A percentile compares a stretch with the other conserved stretches of the same genome.
These are phyloP conservation scores for Etheostoma cragini DNA, from an alignment of 2,113 vertebrate genomes.

Conservation along the genomic window DNA sequence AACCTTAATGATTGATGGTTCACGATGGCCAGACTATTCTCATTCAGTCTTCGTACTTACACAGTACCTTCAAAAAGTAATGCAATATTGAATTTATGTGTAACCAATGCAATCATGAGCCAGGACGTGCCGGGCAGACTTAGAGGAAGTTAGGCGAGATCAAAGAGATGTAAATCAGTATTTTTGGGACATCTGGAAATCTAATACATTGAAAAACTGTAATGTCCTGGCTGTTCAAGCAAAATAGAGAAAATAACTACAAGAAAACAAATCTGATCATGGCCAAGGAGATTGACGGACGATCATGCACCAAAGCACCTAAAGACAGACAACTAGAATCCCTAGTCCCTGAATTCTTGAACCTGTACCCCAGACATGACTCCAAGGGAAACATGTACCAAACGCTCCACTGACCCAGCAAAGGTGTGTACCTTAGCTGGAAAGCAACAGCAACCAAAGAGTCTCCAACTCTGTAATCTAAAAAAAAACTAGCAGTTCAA, in stretches of 20 bases:
- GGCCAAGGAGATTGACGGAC: not conserved
- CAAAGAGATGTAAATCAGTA: not conserved
- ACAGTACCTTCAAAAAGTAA: too few species aligned
- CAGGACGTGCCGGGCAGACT: too few species aligned
- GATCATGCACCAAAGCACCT: constrained; percentile 5
- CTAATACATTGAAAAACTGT: not conserved
- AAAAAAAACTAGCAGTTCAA: not conserved
- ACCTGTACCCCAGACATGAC: constrained; percentile 30
- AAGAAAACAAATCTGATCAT: not conserved
- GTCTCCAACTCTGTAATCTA: not conserved
- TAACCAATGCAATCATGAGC: too few species aligned
- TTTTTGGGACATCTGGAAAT: not conserved
- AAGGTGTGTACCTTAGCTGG: constrained; percentile 18
- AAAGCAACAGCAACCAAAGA: not conserved
- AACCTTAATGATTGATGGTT: not conserved
- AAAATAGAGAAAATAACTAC: not conserved
- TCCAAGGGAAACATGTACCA: not conserved
- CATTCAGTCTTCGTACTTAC: too few species aligned
- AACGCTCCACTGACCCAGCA: constrained; percentile 38
- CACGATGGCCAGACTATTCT: too few species aligned
- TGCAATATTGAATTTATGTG: too few species aligned
- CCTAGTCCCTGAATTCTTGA: constrained; percentile 10
- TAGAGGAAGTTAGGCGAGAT: too few species aligned
- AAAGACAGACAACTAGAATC: not conserved
- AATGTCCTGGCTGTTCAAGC: not conserved